These are phyloP conservation scores for Urosaurus nigricauda DNA, from an alignment of 2,797 vertebrate species.

Conservation along the genomic window DNA sequence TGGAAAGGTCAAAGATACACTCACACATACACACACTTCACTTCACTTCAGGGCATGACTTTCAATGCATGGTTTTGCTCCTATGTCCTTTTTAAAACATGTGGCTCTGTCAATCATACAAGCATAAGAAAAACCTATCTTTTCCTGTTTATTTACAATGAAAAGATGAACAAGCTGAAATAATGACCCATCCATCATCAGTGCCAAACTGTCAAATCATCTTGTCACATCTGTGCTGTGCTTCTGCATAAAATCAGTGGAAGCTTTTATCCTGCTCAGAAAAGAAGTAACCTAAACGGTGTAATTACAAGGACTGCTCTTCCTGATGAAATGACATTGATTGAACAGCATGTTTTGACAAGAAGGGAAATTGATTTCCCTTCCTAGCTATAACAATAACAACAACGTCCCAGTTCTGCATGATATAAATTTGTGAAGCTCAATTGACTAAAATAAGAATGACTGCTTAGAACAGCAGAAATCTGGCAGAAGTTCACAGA, in stretches of 20 bases:
- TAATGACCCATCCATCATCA: slow-evolving; percentile 13
- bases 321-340: slow-evolving; percentile 25
- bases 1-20: not conserved
- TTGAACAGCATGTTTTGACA: not conserved
- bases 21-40: not conserved
- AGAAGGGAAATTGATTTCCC: not conserved
- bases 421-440: not conserved
- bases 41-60: not conserved
- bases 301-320: slow-evolving; percentile 15
- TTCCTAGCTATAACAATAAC: not conserved
- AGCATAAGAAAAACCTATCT: slow-evolving; percentile 17
- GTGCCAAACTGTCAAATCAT: slow-evolving; percentile 9
- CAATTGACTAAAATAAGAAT: slow-evolving; percentile 15
- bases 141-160: not conserved
- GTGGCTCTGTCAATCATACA: not conserved
- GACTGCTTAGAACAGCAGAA: not conserved
- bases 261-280: not conserved
- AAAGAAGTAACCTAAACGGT: slow-evolving; percentile 1
- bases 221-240: slow-evolving; percentile 30
- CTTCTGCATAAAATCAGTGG: slow-evolving; percentile 19
- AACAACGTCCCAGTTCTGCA: not conserved
- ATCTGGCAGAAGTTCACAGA: not conserved
- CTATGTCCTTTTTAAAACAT: not conserved
- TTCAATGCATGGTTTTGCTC: not conserved
- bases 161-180: not conserved